A percentile compares a stretch with the other conserved stretches of the same genome.
Evolutionary conservation across 2,888 invertebrate genomes (phyloP).

Genomic region (Lithophane semibrunnea): DNA sequence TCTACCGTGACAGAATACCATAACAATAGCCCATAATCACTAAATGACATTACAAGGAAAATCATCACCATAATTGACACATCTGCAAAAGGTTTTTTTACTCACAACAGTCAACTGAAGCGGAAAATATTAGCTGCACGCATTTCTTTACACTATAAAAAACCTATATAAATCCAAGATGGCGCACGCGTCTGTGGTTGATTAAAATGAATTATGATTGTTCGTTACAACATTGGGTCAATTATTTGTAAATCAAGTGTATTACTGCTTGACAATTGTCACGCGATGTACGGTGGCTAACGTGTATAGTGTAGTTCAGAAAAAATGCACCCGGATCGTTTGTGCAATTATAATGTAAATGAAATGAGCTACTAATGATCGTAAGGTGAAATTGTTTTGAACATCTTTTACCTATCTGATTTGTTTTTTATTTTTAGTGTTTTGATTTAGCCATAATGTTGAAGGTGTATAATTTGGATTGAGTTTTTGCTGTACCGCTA

Average conservation of each 20-base stretch:
- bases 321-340: conserved; percentile 59
- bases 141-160: conserved; percentile 75
- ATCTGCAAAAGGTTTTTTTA: conserved; percentile 74
- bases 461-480: conserved; percentile 32
- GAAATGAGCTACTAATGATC: conserved; percentile 63
- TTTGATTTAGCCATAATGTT: conserved; percentile 20
- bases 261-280: conserved; percentile 73
- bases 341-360: conserved; percentile 64
- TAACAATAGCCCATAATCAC: conserved; percentile 71
- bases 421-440: conserved; percentile 30
- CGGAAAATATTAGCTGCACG: conserved; percentile 86
- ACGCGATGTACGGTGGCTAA: conserved; percentile 72
- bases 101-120: conserved; percentile 73
- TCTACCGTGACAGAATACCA: conserved; percentile 65
- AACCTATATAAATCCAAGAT: conserved; percentile 63
- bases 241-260: conserved; percentile 87
- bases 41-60: conserved; percentile 72
- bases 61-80: conserved; percentile 76
- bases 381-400: conserved; percentile 54
- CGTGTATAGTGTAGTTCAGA: conserved; percentile 57
- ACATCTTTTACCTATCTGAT: conserved; percentile 48
- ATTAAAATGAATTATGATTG: conserved; percentile 84
- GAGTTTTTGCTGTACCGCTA: conserved; percentile 23
- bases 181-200: conserved; percentile 75
- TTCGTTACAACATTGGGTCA: conserved; percentile 80